Percentiles rank a stretch among this genome's conserved stretches.
Conservation (phyloP, 2,797 vertebrate genomes). For the Vultur gryphus region DNA sequence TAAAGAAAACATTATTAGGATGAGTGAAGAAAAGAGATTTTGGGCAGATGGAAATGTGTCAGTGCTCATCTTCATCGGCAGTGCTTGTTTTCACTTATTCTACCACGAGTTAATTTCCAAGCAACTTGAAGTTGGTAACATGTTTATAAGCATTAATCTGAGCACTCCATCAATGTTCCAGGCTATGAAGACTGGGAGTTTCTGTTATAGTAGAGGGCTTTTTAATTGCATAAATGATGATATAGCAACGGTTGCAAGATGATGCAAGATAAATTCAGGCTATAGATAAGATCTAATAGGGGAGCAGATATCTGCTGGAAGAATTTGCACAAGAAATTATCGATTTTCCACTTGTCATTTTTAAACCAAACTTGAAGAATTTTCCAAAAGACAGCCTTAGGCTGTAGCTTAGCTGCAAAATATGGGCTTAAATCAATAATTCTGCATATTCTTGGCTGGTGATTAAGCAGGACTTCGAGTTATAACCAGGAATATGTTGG, state of each 20-base stretch:
- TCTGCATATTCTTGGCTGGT: background rate
- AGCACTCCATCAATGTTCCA: background rate
- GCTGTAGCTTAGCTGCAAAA: background rate
- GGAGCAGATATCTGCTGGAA: background rate
- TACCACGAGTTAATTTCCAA: constrained; percentile 14
- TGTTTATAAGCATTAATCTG: background rate
- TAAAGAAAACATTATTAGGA: background rate
- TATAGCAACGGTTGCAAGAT: background rate
- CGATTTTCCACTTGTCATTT: background rate
- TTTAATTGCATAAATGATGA: background rate
- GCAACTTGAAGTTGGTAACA: background rate
- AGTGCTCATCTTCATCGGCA: background rate
- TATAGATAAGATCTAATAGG: background rate
- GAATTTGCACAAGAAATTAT: background rate
- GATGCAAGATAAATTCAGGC: background rate
- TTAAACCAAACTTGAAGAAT: background rate
- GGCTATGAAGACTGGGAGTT: background rate
- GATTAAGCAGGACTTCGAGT: background rate
- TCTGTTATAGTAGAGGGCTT: background rate
- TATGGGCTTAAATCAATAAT: background rate
- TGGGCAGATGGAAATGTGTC: constrained; percentile 1
- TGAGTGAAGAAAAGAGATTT: background rate
- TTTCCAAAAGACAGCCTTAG: background rate
- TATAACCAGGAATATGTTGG: background rate
- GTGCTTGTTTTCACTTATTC: background rate